A percentile compares a stretch with the other conserved stretches of the same genome.
Conservation (phyloP, 2,113 vertebrate genomes). For the Mesembrinibis cayennensis region DNA sequence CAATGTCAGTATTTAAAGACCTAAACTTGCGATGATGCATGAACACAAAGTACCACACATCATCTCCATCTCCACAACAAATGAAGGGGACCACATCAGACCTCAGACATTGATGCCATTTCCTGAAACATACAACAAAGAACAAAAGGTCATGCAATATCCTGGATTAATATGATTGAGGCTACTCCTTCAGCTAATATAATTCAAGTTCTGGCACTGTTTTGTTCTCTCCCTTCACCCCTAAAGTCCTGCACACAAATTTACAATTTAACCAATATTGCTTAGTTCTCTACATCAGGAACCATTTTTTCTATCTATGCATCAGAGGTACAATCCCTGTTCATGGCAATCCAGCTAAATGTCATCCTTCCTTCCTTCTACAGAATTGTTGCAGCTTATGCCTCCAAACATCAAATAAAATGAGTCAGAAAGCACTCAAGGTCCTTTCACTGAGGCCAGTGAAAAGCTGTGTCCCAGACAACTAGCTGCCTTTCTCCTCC, state of each 20-base stretch:
- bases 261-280: background rate
- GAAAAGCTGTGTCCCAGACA: background rate
- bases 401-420: background rate
- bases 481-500: background rate
- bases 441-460: background rate
- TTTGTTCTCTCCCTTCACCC: background rate
- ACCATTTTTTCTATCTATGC: background rate
- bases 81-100: background rate
- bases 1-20: background rate
- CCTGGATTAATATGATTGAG: background rate
- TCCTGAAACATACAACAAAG: background rate
- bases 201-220: background rate
- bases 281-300: background rate
- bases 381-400: background rate
- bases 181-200: background rate
- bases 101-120: background rate
- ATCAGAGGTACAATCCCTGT: background rate
- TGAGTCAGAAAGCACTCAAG: background rate
- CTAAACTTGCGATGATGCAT: background rate
- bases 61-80: background rate
- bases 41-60: background rate
- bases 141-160: background rate
- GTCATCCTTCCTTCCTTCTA: background rate
- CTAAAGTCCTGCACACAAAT: background rate
- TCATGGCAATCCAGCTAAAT: background rate